Evolutionary conservation across 2,888 invertebrate genomes (phyloP).

Genomic region (Phlogophora meticulosa): DNA sequence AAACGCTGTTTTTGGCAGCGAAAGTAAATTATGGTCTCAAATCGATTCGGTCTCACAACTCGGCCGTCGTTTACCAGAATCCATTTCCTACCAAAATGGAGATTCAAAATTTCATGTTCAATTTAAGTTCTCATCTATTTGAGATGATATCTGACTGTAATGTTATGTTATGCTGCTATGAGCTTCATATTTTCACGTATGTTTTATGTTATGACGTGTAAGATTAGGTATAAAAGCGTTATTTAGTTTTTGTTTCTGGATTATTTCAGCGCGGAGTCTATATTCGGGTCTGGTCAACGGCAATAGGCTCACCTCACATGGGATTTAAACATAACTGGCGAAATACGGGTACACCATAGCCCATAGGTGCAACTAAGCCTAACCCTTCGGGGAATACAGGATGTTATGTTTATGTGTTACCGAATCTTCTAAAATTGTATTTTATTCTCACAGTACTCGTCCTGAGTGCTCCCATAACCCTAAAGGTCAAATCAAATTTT

Average conservation of each 20-base stretch:
- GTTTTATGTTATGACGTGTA: no score
- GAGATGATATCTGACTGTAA: constrained; percentile 7
- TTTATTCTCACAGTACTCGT: background rate
- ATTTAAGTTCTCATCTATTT: constrained; percentile 49
- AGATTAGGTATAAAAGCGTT: no score
- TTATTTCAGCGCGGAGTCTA: no score
- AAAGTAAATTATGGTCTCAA: constrained; percentile 72
- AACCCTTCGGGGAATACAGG: no score
- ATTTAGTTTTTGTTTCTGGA: no score
- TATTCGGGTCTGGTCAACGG: no score
- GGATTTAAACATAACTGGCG: no score
- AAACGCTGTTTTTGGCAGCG: constrained; percentile 74
- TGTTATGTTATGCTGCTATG: background rate
- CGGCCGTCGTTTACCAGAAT: constrained; percentile 52
- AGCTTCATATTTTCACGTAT: constrained; percentile 2
- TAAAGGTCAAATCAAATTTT: constrained; percentile 39
- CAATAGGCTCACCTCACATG: no score
- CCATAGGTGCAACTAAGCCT: no score
- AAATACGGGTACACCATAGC: no score
- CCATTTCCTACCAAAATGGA: constrained; percentile 32
- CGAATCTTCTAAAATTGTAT: background rate
- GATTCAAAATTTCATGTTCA: constrained; percentile 54
- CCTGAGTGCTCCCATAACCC: constrained; percentile 34
- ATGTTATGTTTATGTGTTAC: background rate
- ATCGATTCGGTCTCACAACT: constrained; percentile 63